These are phyloP conservation scores for Pelagia noctiluca DNA, from an alignment of 30 jellyfish, hydroid and myxozoan genomes.

Conservation along the genomic window DNA sequence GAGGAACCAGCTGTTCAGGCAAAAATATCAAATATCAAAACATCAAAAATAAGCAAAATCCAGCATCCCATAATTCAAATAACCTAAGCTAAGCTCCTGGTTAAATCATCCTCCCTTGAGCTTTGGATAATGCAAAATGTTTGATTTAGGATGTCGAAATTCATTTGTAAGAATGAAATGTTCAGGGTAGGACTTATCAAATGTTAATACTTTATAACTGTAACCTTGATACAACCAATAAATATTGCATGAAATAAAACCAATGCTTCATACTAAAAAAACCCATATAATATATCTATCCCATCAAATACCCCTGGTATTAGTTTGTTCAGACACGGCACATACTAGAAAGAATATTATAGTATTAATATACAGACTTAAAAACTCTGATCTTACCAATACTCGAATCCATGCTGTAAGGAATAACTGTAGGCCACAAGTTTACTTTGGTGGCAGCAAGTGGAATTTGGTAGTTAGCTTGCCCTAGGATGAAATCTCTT, in stretches of 20 bases:
- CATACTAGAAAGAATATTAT: no score
- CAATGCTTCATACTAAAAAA: no score
- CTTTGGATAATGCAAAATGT: no score
- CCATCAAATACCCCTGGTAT: background rate
- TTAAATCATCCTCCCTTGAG: background rate
- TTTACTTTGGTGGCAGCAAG: slow-evolving; percentile 67
- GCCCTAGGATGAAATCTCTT: slow-evolving; percentile 43
- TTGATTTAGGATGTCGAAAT: no score
- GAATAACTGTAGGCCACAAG: slow-evolving; percentile 67
- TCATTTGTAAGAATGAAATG: no score
- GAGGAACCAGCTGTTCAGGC: slow-evolving; percentile 21
- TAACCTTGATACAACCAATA: no score
- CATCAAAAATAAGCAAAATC: background rate
- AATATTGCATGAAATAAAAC: background rate
- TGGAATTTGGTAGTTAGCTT: slow-evolving; percentile 61
- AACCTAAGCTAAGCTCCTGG: background rate
- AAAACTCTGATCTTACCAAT: slow-evolving; percentile 10
- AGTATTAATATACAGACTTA: background rate
- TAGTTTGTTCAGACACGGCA: background rate
- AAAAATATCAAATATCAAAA: background rate
- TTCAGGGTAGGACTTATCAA: no score
- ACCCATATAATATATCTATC: background rate
- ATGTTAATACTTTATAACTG: no score
- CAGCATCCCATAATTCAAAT: background rate
- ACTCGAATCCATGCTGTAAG: slow-evolving; percentile 60